Evolutionary conservation across 2,797 vertebrate genomes (phyloP).

Genomic region (Danio albolineatus): DNA sequence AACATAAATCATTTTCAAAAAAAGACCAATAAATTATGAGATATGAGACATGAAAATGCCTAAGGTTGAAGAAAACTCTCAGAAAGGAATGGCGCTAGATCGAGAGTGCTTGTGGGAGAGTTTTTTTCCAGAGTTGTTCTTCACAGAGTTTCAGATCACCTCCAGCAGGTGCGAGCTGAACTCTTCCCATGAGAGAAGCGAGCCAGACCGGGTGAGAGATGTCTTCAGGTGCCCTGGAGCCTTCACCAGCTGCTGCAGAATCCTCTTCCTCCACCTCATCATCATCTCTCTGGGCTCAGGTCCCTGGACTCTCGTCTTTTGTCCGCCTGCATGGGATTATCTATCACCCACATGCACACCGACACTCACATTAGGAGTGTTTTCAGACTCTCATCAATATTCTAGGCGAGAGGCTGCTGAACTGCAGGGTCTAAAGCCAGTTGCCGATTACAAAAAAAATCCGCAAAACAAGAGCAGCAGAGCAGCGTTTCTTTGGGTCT

Average conservation of each 20-base stretch:
- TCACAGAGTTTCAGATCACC: slow-evolving; percentile 25
- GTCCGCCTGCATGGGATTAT: slow-evolving; percentile 30
- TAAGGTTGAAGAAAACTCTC: neutral
- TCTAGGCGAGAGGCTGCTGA: slow-evolving; percentile 18
- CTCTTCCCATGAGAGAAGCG: slow-evolving; percentile 56
- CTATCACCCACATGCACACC: slow-evolving; percentile 42
- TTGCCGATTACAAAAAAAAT: slow-evolving; percentile 15
- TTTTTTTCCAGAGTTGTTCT: slow-evolving; percentile 10
- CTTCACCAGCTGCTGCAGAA: slow-evolving; percentile 42
- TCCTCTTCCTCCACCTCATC: slow-evolving; percentile 51
- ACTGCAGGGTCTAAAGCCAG: slow-evolving; percentile 8
- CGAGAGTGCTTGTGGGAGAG: neutral
- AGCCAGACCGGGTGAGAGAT: slow-evolving; percentile 49
- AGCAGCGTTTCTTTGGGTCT: neutral
- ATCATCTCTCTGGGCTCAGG: slow-evolving; percentile 12
- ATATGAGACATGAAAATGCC: neutral
- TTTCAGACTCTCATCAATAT: slow-evolving; percentile 35
- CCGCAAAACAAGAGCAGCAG: slow-evolving; percentile 1
- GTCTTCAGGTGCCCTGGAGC: slow-evolving; percentile 28
- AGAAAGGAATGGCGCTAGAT: neutral
- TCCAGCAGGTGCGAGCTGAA: slow-evolving; percentile 60
- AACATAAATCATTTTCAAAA: neutral
- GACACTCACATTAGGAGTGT: slow-evolving; percentile 25
- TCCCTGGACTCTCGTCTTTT: slow-evolving; percentile 26
- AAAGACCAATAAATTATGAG: neutral